Percentiles rank a stretch among this genome's conserved stretches.
Evolutionary conservation across 2,888 invertebrate species (phyloP).

Genomic region (Drosophila conformis): DNA sequence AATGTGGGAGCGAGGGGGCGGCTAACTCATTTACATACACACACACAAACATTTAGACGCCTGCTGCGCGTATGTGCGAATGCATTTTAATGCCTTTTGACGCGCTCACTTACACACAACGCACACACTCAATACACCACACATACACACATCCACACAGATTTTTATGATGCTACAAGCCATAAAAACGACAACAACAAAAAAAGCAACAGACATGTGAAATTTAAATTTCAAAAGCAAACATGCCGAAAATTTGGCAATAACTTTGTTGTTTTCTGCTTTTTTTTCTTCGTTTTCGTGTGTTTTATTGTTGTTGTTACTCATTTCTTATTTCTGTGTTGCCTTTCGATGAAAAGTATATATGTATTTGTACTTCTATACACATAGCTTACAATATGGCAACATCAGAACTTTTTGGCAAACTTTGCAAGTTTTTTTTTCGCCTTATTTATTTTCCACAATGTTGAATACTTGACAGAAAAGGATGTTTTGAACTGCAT

Average conservation of each 20-base stretch:
- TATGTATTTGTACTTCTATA: neutral
- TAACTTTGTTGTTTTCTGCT: constrained; percentile 58
- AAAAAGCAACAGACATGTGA: constrained; percentile 49
- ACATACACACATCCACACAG: constrained; percentile 20
- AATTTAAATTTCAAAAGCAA: constrained; percentile 82
- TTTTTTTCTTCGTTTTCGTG: constrained; percentile 11
- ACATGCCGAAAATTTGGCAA: constrained; percentile 78
- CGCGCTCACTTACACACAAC: constrained; percentile 61
- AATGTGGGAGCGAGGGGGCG: constrained; percentile 8
- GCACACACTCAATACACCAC: constrained; percentile 11
- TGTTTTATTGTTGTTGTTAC: constrained; percentile 53
- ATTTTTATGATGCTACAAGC: constrained; percentile 69
- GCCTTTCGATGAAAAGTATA: constrained; percentile 46
- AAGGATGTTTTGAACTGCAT: constrained; percentile 7
- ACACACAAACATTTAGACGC: constrained; percentile 18
- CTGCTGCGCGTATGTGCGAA: constrained; percentile 43
- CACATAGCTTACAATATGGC: constrained; percentile 38
- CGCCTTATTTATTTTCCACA: constrained; percentile 4
- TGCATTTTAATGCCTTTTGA: constrained; percentile 70
- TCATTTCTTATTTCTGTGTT: constrained; percentile 53
- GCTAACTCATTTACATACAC: constrained; percentile 40
- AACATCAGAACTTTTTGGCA: constrained; percentile 28
- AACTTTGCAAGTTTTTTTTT: constrained; percentile 20
- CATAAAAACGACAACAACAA: constrained; percentile 59
- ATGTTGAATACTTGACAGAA: constrained; percentile 6